Evolutionary conservation across 2,888 invertebrate genomes (phyloP).

Genomic region (Ophion slaviceki): DNA sequence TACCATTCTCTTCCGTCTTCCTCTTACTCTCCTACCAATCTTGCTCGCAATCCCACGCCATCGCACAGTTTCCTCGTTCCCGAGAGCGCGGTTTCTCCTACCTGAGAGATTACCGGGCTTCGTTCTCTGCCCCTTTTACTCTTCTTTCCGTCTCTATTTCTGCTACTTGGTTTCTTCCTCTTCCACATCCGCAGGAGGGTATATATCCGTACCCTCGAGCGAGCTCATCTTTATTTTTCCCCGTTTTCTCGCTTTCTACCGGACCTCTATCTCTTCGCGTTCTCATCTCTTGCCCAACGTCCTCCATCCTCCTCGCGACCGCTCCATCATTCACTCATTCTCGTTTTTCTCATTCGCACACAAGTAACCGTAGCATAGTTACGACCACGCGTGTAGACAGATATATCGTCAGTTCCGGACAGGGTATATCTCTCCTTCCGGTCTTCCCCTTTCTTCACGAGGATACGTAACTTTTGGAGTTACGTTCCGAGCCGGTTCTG

Average conservation of each 20-base stretch:
- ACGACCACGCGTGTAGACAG: slow-evolving; percentile 9
- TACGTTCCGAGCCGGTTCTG: neutral
- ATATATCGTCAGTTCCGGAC: slow-evolving; percentile 6
- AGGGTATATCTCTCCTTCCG: neutral
- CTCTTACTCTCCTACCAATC: slow-evolving; percentile 55
- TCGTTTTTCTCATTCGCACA: slow-evolving; percentile 40
- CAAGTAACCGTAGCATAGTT: slow-evolving; percentile 37
- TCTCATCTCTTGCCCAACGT: slow-evolving; percentile 36
- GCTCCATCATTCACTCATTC: slow-evolving; percentile 45
- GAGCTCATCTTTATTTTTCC: slow-evolving; percentile 54
- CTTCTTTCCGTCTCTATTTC: slow-evolving; percentile 59
- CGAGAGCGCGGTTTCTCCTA: slow-evolving; percentile 63
- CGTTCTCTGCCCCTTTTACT: slow-evolving; percentile 68
- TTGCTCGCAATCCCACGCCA: slow-evolving; percentile 62
- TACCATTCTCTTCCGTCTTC: slow-evolving; percentile 63
- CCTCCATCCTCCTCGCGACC: slow-evolving; percentile 6
- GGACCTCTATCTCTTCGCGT: slow-evolving; percentile 54
- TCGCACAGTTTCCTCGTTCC: slow-evolving; percentile 64
- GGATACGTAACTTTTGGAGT: slow-evolving; percentile 12
- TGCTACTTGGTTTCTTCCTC: slow-evolving; percentile 49
- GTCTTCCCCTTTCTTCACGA: slow-evolving; percentile 39
- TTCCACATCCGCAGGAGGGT: slow-evolving; percentile 36
- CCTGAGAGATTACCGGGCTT: slow-evolving; percentile 64
- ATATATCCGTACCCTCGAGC: slow-evolving; percentile 57
- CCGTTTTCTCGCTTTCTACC: slow-evolving; percentile 46